Base-by-base conservation (phyloP, 2,888 invertebrate genomes). In the Cephus sareptanus region DNA sequence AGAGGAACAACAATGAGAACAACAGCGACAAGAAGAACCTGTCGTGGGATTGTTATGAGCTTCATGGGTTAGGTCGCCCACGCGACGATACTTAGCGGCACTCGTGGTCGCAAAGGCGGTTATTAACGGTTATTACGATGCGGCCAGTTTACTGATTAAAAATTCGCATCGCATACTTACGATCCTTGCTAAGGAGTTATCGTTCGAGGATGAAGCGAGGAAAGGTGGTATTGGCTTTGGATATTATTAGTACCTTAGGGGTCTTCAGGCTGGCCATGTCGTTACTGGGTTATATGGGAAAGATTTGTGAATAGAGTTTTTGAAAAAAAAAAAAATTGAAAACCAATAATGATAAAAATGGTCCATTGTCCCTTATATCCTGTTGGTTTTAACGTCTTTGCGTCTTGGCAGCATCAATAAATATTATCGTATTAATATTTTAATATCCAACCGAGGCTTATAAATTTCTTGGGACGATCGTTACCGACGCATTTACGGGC, bases 41-140 rank as follows among this genome's bases (percentile, higher is more conserved):
- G 85, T 85, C 81, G 80, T 82, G 78, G 81, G 83, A 56, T 78
- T 78, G 80, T 79, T 74, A 75, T 78, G 75, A 75, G 34, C 34
- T 34, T 1, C 74, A 30, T 34, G 37, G 37, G 37, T 56, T 56
- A 56, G 74, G 34, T 71, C 74, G 81, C 88, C 88, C 88, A 88
- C 87, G 85, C 86, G 88, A 79, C 81, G 85, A 81, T 87, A 85
- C 85, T 87, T 87, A 87, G 85, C 86, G 83, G 83, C 87, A 78
- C 81, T 82, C 80, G 75, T 73, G 76, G 75, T 82, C 78, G 86
- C 86, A 80, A 86, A 85, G 86, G 83, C 83, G 86, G 85, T 88
- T 87, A 87, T 87, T 87, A 87, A 87, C 87, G 86, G 87, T 87
- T 87, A 88, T 87, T 87, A 86, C 85, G 82, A 85, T 86, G 83